These are phyloP conservation scores for Apostichopus parvimensis DNA, from an alignment of 35 echinoderm and acorn worm species.

Conservation along the genomic window DNA sequence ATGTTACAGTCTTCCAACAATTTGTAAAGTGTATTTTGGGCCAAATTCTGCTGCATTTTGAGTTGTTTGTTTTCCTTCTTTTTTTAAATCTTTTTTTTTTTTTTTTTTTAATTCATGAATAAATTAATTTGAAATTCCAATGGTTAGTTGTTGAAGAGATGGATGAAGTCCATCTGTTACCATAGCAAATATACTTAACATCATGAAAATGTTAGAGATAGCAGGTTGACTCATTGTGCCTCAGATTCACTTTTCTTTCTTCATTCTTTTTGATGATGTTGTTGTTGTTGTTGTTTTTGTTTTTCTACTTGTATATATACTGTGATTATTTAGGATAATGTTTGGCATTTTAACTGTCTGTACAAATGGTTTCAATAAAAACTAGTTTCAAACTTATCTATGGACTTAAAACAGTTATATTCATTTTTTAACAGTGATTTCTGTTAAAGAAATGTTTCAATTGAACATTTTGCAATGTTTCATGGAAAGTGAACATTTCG, in stretches of 20 bases:
- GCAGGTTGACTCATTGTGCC: not conserved
- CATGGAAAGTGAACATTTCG: no score
- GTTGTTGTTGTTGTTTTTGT: not conserved
- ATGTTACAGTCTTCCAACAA: no score
- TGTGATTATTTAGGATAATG: slow-evolving; percentile 14
- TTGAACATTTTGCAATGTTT: no score
- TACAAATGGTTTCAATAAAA: slow-evolving; percentile 21
- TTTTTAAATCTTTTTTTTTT: not conserved
- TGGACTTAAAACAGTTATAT: no score
- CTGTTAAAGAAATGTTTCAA: no score
- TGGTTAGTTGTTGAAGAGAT: not conserved
- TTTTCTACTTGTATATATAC: not conserved
- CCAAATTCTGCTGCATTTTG: no score
- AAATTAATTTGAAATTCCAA: not conserved
- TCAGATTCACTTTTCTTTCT: not conserved
- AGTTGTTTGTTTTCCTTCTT: no score
- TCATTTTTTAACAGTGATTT: no score
- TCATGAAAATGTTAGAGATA: not conserved
- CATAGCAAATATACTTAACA: not conserved
- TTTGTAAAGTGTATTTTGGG: no score
- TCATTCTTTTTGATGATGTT: not conserved
- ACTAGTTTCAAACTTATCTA: not conserved
- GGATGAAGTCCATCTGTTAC: not conserved
- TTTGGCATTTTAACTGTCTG: slow-evolving; percentile 18
- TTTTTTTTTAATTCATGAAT: not conserved